Conservation (phyloP, 2,888 invertebrate genomes). For the Tethea ocularis region DNA sequence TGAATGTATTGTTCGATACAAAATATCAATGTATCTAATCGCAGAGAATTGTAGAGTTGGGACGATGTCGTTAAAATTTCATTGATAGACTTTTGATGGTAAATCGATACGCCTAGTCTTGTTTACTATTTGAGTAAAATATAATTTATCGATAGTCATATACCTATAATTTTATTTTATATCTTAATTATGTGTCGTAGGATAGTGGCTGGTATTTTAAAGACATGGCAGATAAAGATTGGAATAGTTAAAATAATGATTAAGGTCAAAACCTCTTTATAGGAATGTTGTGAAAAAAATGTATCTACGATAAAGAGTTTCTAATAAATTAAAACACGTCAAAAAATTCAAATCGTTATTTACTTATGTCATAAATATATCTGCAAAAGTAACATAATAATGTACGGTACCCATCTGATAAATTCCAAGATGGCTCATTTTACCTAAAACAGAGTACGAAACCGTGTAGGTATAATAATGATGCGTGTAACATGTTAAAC, state of each 20-base stretch:
- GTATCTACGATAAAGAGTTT: too few species aligned
- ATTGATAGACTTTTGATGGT: slow-evolving; percentile 66
- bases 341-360: too few species aligned
- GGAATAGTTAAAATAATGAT: too few species aligned
- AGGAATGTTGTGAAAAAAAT: too few species aligned
- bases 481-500: slow-evolving; percentile 6
- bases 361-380: not conserved
- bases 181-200: not conserved
- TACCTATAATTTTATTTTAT: too few species aligned
- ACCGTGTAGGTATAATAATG: slow-evolving; percentile 3
- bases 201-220: not conserved
- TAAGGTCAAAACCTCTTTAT: too few species aligned
- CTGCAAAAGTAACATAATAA: not conserved
- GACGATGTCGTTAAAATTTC: slow-evolving; percentile 71
- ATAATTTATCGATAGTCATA: not conserved
- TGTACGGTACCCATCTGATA: not conserved
- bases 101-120: slow-evolving; percentile 62
- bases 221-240: too few species aligned
- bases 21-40: slow-evolving; percentile 68
- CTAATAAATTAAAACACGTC: too few species aligned
- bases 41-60: slow-evolving; percentile 62
- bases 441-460: not conserved
- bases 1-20: slow-evolving; percentile 43
- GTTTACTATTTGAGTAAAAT: slow-evolving; percentile 19
- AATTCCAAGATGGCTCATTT: not conserved